phyloP scores from a whole-genome alignment of 2,888 invertebrate genomes.

The Noctua comes region DNA sequence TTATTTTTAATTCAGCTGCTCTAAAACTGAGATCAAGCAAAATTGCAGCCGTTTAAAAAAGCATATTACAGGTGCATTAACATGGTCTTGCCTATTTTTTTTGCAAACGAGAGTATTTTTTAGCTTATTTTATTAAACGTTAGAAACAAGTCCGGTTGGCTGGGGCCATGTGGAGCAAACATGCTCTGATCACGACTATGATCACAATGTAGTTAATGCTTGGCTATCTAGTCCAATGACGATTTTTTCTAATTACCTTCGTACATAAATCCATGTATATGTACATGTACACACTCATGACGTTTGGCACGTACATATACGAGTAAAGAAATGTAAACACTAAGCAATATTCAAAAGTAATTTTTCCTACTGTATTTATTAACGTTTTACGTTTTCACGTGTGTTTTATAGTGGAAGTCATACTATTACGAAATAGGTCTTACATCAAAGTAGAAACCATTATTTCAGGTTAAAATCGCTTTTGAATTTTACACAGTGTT shows the following conservation, averaged over 20 bases:
- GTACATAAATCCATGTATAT: slow-evolving; percentile 11
- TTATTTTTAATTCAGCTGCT: background rate
- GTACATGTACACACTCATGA: slow-evolving; percentile 6
- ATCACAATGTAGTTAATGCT: slow-evolving; percentile 53
- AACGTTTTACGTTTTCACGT: background rate
- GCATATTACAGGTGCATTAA: background rate
- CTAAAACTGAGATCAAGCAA: background rate
- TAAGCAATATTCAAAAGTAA: background rate
- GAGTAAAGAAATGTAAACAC: background rate
- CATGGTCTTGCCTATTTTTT: slow-evolving; percentile 35
- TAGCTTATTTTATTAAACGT: slow-evolving; percentile 6
- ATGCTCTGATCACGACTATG: slow-evolving; percentile 48
- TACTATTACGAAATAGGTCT: background rate
- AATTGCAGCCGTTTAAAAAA: background rate
- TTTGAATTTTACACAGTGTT: background rate
- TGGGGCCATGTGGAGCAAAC: slow-evolving; percentile 38
- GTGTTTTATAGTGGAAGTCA: background rate
- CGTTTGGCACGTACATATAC: slow-evolving; percentile 18
- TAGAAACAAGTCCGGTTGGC: slow-evolving; percentile 36
- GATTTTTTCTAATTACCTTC: slow-evolving; percentile 66
- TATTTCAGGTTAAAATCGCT: background rate
- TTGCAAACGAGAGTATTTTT: slow-evolving; percentile 27
- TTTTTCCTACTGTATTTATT: background rate
- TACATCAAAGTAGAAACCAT: background rate
- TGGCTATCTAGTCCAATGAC: slow-evolving; percentile 66